Evolutionary conservation across 1,140 invertebrate species (phyloP).

Genomic region (Asbolus verrucosus): DNA sequence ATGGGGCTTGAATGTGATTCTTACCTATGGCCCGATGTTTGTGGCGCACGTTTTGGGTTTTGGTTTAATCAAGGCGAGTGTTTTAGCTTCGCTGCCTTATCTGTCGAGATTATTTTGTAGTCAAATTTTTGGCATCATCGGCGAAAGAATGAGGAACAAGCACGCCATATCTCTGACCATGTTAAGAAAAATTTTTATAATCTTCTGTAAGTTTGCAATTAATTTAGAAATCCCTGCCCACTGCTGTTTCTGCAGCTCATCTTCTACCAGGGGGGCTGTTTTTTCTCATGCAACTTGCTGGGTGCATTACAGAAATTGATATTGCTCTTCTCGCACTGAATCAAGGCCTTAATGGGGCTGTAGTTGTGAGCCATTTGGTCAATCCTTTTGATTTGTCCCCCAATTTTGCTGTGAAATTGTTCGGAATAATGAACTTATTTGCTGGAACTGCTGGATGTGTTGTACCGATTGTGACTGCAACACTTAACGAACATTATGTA

Average conservation of each 20-base stretch:
- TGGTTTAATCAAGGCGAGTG: constrained; percentile 79
- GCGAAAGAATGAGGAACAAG: constrained; percentile 73
- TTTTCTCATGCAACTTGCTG: neutral
- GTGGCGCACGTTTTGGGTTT: constrained; percentile 87
- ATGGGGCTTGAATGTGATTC: constrained; percentile 85
- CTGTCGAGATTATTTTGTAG: constrained; percentile 74
- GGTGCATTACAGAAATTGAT: neutral
- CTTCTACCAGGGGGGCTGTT: neutral
- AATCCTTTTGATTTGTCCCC: constrained; percentile 86
- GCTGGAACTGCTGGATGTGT: constrained; percentile 82
- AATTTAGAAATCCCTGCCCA: neutral
- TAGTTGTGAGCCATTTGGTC: constrained; percentile 83
- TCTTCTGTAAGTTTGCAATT: constrained; percentile 70
- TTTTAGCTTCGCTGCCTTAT: constrained; percentile 78
- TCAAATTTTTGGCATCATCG: constrained; percentile 75
- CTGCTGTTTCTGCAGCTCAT: constrained; percentile 16
- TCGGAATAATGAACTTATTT: constrained; percentile 81
- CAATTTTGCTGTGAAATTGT: constrained; percentile 80
- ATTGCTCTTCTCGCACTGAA: neutral
- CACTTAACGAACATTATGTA: no score
- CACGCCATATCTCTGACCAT: constrained; percentile 69
- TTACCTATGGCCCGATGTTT: constrained; percentile 86
- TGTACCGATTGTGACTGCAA: constrained; percentile 66
- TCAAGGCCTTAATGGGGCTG: constrained; percentile 80
- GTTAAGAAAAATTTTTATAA: constrained; percentile 79